Conservation (phyloP, 1,140 invertebrate species). For the Armadillidium nasatum region DNA sequence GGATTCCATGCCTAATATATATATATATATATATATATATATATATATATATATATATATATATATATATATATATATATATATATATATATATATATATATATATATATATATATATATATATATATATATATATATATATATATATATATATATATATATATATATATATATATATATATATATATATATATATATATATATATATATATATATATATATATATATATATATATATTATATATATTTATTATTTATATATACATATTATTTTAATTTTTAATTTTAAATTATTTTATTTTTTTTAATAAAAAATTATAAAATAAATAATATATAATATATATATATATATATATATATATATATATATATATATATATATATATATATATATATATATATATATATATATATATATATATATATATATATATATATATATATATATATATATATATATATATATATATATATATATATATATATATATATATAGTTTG, state of each 20-base stretch:
- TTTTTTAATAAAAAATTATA: too few species aligned
- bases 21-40: too few species aligned
- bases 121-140: not conserved
- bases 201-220: not conserved
- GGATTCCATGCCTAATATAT: too few species aligned
- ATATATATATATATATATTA: too few species aligned
- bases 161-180: conserved; percentile 15
- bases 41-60: too few species aligned
- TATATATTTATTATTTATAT: too few species aligned
- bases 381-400: conserved; percentile 13
- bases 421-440: conserved; percentile 15
- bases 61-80: too few species aligned
- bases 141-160: conserved; percentile 11
- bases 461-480: not conserved
- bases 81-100: not conserved
- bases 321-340: not conserved
- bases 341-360: conserved; percentile 15
- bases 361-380: conserved; percentile 13
- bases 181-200: conserved; percentile 13
- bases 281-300: too few species aligned
- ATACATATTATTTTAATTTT: too few species aligned
- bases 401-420: conserved; percentile 15
- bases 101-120: not conserved
- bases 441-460: conserved; percentile 13
- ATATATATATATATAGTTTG: too few species aligned